phyloP scores from a whole-genome alignment of 53 echinoderm and acorn worm species.

The Arbacia lixula region DNA sequence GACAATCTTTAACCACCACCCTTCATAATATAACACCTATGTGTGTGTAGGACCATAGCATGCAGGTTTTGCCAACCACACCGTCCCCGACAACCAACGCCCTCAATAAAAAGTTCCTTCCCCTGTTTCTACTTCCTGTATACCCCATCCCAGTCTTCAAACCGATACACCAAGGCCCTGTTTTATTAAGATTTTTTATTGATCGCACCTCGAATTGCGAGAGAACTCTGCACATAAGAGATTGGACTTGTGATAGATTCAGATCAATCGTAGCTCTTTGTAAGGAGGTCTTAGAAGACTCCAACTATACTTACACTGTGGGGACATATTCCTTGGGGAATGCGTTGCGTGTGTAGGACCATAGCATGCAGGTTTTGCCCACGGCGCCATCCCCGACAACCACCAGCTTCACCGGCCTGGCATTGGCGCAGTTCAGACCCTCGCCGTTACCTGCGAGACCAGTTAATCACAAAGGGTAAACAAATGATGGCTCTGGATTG shows the following conservation, averaged over 20 bases:
- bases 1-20: no score
- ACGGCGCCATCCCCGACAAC: constrained; percentile 99
- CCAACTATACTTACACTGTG: constrained; percentile 86
- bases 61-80: constrained; percentile 83
- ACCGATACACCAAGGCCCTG: no score
- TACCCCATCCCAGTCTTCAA: background rate
- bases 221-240: no score
- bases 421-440: constrained; percentile 73
- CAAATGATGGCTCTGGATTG: no score
- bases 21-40: no score
- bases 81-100: background rate
- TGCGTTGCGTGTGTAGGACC: constrained; percentile 97
- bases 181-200: no score
- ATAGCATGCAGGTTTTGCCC: constrained; percentile 98
- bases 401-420: constrained; percentile 88
- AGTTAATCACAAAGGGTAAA: background rate
- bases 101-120: background rate
- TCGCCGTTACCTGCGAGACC: constrained; percentile 63
- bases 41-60: constrained; percentile 92
- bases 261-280: no score
- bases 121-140: background rate
- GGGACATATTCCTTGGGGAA: constrained; percentile 99
- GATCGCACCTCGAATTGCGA: no score
- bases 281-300: background rate
- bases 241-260: no score